Percentiles rank a stretch among this genome's conserved stretches.
Evolutionary conservation across 2,888 invertebrate genomes (phyloP).

Genomic region (Rotaria socialis): DNA sequence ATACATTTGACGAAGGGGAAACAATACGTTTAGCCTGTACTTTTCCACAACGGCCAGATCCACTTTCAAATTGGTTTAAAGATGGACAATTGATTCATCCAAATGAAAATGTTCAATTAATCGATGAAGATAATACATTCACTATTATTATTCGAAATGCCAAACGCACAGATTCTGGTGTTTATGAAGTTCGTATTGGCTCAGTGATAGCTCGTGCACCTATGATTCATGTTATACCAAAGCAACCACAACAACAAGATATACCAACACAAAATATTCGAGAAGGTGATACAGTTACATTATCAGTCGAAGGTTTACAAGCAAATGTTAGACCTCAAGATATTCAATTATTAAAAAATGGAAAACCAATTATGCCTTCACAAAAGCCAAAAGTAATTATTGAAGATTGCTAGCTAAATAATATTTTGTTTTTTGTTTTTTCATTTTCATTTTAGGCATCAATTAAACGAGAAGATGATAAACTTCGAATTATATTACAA

Average conservation of each 20-base stretch:
- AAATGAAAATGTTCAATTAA: neutral
- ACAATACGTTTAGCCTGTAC: constrained; percentile 28
- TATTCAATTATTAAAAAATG: constrained; percentile 32
- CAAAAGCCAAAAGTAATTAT: constrained; percentile 15
- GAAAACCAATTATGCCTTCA: neutral
- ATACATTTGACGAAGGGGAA: constrained; percentile 30
- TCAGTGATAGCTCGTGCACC: constrained; percentile 10
- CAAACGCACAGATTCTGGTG: neutral
- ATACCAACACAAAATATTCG: neutral
- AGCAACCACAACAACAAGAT: constrained; percentile 14
- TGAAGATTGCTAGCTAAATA: too few species aligned
- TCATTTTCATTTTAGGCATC: neutral
- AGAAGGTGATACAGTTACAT: constrained; percentile 24
- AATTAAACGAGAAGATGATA: constrained; percentile 33
- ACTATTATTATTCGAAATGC: constrained; percentile 13
- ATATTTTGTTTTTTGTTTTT: too few species aligned
- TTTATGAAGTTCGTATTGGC: constrained; percentile 32
- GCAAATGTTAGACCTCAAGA: neutral
- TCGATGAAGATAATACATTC: constrained; percentile 25
- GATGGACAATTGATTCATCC: neutral
- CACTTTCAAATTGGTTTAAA: neutral
- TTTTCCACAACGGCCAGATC: constrained; percentile 18
- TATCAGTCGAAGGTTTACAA: constrained; percentile 33
- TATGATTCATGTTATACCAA: constrained; percentile 4
- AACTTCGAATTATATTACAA: constrained; percentile 22